Conservation (phyloP, 2,888 invertebrate species). For the Mythimna albipuncta region DNA sequence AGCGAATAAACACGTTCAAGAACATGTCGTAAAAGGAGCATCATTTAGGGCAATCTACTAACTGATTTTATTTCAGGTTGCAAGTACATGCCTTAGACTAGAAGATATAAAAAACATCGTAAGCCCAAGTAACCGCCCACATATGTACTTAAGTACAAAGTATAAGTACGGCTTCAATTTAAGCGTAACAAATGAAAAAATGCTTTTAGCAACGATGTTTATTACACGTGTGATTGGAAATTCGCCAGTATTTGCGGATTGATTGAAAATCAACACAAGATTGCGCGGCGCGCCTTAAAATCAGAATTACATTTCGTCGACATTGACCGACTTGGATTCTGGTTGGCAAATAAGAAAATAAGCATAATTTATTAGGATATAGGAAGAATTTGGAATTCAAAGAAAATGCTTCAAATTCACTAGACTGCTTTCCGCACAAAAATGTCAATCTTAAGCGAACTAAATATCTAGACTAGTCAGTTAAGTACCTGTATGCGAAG, state of each 20-base stretch:
- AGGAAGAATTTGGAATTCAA: too few relatives aligned
- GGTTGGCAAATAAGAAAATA: constrained; percentile 6
- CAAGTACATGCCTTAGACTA: neutral
- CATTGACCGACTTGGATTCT: constrained; percentile 30
- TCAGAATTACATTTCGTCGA: constrained; percentile 33
- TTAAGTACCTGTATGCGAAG: too few relatives aligned
- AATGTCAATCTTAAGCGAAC: too few relatives aligned
- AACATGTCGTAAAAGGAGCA: too few relatives aligned
- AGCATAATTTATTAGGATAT: neutral
- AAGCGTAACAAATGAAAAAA: constrained; percentile 72
- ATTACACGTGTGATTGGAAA: constrained; percentile 65
- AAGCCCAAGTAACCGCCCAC: constrained; percentile 6
- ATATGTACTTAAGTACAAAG: constrained; percentile 6
- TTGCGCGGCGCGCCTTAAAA: constrained; percentile 44
- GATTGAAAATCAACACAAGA: constrained; percentile 58
- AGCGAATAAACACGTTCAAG: too few relatives aligned
- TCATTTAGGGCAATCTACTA: neutral
- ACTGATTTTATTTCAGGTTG: neutral
- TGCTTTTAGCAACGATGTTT: constrained; percentile 65
- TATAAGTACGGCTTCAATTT: constrained; percentile 52
- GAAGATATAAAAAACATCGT: constrained; percentile 12
- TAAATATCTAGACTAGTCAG: too few relatives aligned
- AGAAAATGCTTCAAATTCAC: too few relatives aligned
- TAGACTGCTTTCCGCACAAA: too few relatives aligned
- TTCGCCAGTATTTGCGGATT: constrained; percentile 60